phyloP scores from a whole-genome alignment of 2,113 vertebrate genomes.

The Artemisiospiza belli region DNA sequence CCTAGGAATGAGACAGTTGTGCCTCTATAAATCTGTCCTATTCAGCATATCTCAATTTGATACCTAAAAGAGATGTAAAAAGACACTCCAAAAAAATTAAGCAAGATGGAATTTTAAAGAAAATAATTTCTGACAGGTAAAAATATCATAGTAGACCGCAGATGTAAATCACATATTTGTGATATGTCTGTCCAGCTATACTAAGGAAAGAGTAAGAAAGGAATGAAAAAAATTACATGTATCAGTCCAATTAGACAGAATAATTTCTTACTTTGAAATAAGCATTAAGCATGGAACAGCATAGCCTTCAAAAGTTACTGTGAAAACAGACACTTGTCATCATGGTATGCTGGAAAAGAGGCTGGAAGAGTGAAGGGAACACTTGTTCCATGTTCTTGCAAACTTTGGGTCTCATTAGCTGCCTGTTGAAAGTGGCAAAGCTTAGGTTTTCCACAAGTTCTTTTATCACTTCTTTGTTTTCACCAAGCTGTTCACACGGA shows the following conservation, averaged over 20 bases:
- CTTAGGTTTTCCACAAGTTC: not conserved
- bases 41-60: not conserved
- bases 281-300: not conserved
- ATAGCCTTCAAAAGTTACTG: not conserved
- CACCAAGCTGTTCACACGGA: not conserved
- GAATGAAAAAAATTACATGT: not conserved
- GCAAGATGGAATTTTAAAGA: not conserved
- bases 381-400: not conserved
- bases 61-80: not conserved
- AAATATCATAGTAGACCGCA: not conserved
- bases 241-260: not conserved
- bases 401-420: not conserved
- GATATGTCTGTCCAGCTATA: not conserved
- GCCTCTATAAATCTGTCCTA: not conserved
- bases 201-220: not conserved
- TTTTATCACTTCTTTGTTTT: not conserved
- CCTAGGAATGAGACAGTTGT: not conserved
- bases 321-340: not conserved
- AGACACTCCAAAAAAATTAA: not conserved
- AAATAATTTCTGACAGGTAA: not conserved
- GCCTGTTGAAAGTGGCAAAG: not conserved
- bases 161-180: not conserved
- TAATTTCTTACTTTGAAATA: not conserved
- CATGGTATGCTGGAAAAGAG: not conserved
- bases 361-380: not conserved